Evolutionary conservation across 2,888 invertebrate species (phyloP).

Genomic region (Branchinecta sandiegonensis): DNA sequence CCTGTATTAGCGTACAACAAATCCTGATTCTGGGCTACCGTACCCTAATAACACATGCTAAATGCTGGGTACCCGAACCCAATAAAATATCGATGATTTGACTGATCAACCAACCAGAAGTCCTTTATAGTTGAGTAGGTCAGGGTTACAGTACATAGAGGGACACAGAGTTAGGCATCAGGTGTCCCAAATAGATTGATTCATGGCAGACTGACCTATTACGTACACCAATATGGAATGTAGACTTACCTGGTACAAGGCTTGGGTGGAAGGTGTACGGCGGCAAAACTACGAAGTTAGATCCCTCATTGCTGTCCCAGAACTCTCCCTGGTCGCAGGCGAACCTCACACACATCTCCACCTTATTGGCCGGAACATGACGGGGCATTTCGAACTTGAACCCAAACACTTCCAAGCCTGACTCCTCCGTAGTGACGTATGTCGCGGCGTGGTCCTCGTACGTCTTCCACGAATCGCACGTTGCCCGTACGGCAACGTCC

Average conservation of each 20-base stretch:
- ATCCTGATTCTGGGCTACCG: too few relatives aligned
- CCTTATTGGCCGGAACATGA: conserved; percentile 22
- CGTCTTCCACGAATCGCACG: conserved; percentile 3
- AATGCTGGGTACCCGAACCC: too few relatives aligned
- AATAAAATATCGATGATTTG: too few relatives aligned
- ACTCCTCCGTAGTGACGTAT: neutral
- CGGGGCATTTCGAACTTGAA: conserved; percentile 5
- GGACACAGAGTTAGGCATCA: too few relatives aligned
- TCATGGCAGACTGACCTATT: too few relatives aligned
- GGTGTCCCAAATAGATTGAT: too few relatives aligned
- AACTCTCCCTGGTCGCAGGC: conserved; percentile 52
- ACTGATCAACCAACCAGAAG: too few relatives aligned
- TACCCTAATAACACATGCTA: too few relatives aligned
- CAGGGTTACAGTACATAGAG: too few relatives aligned
- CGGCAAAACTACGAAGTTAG: conserved; percentile 49
- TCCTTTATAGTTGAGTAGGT: too few relatives aligned
- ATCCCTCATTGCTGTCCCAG: conserved; percentile 75
- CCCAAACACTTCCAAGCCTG: conserved; percentile 1
- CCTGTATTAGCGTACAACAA: too few relatives aligned
- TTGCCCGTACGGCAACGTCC: conserved; percentile 8
- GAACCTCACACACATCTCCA: conserved; percentile 84
- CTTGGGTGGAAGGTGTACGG: conserved; percentile 10
- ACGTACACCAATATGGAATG: too few relatives aligned
- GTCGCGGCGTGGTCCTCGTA: conserved; percentile 1
- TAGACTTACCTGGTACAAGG: neutral